These are phyloP conservation scores for Equus quagga DNA, from an alignment of 2,113 vertebrate genomes.

Conservation along the genomic window DNA sequence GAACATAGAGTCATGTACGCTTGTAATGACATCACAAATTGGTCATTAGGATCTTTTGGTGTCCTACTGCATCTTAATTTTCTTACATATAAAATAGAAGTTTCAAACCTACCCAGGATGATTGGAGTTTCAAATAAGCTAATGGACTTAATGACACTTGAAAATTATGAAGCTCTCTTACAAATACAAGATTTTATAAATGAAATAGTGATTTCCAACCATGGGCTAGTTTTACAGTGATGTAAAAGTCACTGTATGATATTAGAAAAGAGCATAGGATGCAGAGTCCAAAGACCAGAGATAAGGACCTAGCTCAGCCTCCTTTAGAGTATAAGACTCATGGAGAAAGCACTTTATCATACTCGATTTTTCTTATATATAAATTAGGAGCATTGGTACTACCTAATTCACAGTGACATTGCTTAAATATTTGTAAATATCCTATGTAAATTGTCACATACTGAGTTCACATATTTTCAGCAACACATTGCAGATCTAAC, in stretches of 20 bases:
- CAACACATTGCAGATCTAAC: background rate
- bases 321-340: background rate
- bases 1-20: background rate
- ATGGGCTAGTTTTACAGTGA: background rate
- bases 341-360: background rate
- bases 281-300: background rate
- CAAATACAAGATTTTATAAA: background rate
- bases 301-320: background rate
- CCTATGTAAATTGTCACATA: background rate
- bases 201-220: background rate
- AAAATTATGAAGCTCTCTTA: background rate
- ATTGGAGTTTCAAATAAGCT: background rate
- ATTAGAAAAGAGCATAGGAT: background rate
- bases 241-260: background rate
- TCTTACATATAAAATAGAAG: background rate
- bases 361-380: background rate
- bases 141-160: background rate
- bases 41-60: background rate
- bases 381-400: background rate
- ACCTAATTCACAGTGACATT: background rate
- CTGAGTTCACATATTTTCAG: background rate
- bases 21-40: background rate
- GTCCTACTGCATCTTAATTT: background rate
- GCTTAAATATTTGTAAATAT: background rate
- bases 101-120: background rate